These are phyloP conservation scores for Cirrhinus mrigala DNA, from an alignment of 2,797 vertebrate genomes.

Conservation along the genomic window DNA sequence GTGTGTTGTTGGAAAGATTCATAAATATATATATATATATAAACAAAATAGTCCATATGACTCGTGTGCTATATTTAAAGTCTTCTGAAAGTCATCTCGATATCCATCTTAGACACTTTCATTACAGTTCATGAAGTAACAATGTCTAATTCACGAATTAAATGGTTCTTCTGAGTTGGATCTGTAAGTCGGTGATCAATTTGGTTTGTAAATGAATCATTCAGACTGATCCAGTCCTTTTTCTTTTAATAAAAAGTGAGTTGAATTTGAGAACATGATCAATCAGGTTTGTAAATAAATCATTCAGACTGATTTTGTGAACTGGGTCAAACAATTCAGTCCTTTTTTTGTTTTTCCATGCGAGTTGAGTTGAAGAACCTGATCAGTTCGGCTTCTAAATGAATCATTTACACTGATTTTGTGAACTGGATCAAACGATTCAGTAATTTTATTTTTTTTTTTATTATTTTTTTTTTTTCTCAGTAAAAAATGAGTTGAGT, in stretches of 20 bases:
- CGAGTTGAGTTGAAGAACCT: neutral
- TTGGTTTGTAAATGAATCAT: neutral
- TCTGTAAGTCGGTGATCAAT: neutral
- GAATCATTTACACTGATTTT: neutral
- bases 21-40: too few relatives aligned
- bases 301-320: neutral
- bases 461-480: too few relatives aligned
- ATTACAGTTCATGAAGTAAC: neutral
- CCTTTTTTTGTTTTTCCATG: too few relatives aligned
- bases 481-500: too few relatives aligned
- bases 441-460: too few relatives aligned
- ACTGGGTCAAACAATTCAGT: neutral
- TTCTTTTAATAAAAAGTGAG: neutral
- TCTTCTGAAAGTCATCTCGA: neutral
- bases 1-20: neutral
- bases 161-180: neutral
- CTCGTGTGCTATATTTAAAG: too few relatives aligned
- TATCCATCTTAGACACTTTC: neutral
- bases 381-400: neutral
- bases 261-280: neutral
- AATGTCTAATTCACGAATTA: neutral
- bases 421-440: neutral
- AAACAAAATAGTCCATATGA: neutral
- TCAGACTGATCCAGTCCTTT: neutral
- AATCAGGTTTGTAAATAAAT: neutral